phyloP scores from a whole-genome alignment of 2,113 vertebrate genomes.

The Megaceryle maxima region DNA sequence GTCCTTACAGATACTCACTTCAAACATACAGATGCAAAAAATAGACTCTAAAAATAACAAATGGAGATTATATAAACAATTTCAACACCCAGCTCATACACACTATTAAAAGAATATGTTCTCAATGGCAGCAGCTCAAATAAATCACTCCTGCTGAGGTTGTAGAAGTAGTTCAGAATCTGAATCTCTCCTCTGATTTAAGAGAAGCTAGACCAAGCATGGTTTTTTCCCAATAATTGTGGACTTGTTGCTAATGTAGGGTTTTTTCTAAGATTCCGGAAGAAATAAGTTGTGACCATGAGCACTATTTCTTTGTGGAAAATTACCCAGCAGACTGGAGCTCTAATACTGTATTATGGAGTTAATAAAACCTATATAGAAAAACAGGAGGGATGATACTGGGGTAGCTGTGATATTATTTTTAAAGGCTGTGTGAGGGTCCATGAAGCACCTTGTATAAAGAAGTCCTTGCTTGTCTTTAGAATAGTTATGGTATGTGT shows the following conservation, averaged over 20 bases:
- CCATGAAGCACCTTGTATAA: background rate
- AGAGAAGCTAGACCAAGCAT: background rate
- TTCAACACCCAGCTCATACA: background rate
- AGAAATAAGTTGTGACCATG: background rate
- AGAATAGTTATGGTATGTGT: background rate
- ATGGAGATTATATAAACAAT: slow-evolving; percentile 8
- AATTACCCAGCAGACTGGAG: background rate
- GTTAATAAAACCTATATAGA: background rate
- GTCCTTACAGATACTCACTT: background rate
- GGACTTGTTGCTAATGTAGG: background rate
- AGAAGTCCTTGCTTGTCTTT: background rate
- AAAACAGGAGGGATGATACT: background rate
- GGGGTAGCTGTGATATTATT: background rate
- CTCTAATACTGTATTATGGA: background rate
- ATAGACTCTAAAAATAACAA: background rate
- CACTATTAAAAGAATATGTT: slow-evolving; percentile 7
- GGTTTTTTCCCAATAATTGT: background rate
- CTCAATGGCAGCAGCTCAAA: background rate
- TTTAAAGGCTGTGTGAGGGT: background rate
- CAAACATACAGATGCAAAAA: background rate
- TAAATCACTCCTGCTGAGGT: background rate
- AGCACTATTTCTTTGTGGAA: background rate
- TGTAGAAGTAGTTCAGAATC: background rate
- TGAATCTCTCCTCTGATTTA: background rate
- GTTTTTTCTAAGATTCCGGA: background rate